A percentile compares a stretch with the other conserved stretches of the same genome.
Conservation (phyloP, 2,797 vertebrate species). For the Sorex maritimensis region DNA sequence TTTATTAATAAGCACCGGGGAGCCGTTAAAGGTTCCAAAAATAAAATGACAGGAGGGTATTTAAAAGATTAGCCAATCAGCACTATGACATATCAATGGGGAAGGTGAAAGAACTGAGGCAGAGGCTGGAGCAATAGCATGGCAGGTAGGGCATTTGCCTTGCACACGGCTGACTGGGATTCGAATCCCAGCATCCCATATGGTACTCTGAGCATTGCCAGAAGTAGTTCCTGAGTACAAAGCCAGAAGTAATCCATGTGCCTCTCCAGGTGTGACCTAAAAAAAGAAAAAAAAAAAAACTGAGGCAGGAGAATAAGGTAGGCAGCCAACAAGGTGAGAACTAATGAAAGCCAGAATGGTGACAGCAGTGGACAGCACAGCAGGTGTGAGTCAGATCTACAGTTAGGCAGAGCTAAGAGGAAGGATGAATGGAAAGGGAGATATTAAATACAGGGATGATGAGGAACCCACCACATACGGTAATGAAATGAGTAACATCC, state of each 20-base stretch:
- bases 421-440: neutral
- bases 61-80: constrained; percentile 33
- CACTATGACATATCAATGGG: neutral
- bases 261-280: too few species aligned
- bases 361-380: rapidly evolving
- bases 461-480: neutral
- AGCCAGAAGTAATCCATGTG: too few species aligned
- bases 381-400: neutral
- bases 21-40: constrained; percentile 11
- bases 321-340: neutral
- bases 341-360: neutral
- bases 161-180: too few species aligned
- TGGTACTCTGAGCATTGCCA: too few species aligned
- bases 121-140: too few species aligned
- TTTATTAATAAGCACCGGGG: constrained; percentile 58
- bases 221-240: too few species aligned
- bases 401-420: neutral
- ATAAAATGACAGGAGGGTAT: constrained; percentile 17
- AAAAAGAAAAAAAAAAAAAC: neutral
- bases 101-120: constrained; percentile 12
- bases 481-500: neutral
- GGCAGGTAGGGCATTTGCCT: too few species aligned
- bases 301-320: neutral
- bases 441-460: neutral
- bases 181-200: too few species aligned